phyloP scores from a whole-genome alignment of 2,888 invertebrate genomes.

The Lumbricus terrestris region DNA sequence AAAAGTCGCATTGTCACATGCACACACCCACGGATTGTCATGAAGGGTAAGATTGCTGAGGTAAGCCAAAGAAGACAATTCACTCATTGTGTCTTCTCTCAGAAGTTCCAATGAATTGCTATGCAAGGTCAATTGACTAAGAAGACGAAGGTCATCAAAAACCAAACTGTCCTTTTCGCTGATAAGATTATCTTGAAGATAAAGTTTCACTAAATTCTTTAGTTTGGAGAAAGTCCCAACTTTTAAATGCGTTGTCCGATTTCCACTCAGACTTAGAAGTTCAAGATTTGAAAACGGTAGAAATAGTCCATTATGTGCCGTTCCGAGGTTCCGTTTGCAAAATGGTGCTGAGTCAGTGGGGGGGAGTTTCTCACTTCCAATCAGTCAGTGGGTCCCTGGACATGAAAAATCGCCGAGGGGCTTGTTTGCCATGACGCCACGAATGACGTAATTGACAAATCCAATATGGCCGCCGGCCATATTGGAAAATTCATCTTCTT shows the following conservation, averaged over 20 bases:
- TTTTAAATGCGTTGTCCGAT: neutral
- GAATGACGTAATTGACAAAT: too few species aligned
- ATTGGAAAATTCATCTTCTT: too few species aligned
- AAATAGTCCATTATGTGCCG: too few species aligned
- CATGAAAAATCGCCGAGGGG: too few species aligned
- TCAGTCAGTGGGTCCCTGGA: too few species aligned
- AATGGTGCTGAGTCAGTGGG: too few species aligned
- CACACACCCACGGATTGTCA: neutral
- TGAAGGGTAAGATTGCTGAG: neutral
- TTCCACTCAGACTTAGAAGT: constrained; percentile 7
- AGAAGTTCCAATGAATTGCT: neutral
- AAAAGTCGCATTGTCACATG: neutral
- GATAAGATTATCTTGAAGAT: neutral
- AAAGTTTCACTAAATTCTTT: too few species aligned
- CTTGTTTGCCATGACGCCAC: too few species aligned
- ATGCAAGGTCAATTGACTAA: too few species aligned
- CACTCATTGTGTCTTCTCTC: neutral
- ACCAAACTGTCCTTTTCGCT: neutral
- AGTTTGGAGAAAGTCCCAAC: neutral
- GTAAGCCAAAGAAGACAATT: neutral
- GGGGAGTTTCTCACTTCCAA: too few species aligned
- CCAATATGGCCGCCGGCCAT: too few species aligned
- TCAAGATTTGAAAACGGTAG: neutral
- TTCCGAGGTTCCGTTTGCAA: too few species aligned
- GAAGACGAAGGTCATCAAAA: neutral